Evolutionary conservation across 2,797 vertebrate genomes (phyloP), one percentile per base, ranked within the genome.

Genomic region (Erpetoichthys calabaricus): DNA sequence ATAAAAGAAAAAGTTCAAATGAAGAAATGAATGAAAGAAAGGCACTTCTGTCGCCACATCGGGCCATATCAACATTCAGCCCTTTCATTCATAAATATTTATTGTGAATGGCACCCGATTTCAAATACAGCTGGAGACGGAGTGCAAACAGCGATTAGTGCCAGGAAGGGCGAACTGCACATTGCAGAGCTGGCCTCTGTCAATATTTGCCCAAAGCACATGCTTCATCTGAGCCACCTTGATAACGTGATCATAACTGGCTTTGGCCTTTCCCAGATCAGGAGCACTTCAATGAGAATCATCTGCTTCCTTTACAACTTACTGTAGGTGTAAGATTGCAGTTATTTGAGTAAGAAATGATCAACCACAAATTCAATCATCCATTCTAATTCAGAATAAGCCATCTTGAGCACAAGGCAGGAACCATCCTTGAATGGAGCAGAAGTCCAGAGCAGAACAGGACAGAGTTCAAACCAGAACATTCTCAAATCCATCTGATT

Each of bases 51-150:
- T 54, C 41, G 53, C 9, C 53, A 42, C 53, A 54, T 54, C 6
- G 5, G n/a, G 53, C 53, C 8, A 63, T 73, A 73, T 73, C 65
- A 68, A 61, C 59, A 64, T 57, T 60, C 63, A 53, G 56, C 62
- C 65, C 51, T 53, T 68, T 80, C 81, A 85, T 83, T 84, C 80
- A 84, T 73, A 84, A 83, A 80, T 80, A 76, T 81, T 73, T 76
- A 68, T 49, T 65, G 62, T 56, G 61, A 62, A 64, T 72, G 76
- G 80, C 80, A 76, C 70, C 75, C 73, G 76, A 80, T 64, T 70
- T 75, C 51, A 50, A 47, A 55, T 45, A 50, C 61, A 49, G 42
- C 55, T 43, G 45, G 52, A 50, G 45, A 8, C 46, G 47, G 65
- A 65, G 65, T 78, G 68, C 72, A 82, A 80, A 82, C 65, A 79